These are phyloP conservation scores for Mya arenaria DNA, from an alignment of 1,140 invertebrate genomes.

Conservation along the genomic window DNA sequence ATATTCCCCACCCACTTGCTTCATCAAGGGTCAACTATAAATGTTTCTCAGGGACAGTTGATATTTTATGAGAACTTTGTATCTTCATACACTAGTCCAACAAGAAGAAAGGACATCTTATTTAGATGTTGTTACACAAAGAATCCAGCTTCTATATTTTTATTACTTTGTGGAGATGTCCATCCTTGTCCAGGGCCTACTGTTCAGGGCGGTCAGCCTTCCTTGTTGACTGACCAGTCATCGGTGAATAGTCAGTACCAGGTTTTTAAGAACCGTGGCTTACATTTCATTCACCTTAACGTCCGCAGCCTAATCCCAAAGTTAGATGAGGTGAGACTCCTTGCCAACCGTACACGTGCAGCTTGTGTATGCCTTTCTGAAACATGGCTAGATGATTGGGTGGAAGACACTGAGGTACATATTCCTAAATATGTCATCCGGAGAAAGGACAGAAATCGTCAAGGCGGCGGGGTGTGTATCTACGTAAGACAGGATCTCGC, in stretches of 20 bases:
- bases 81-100: too few relatives aligned
- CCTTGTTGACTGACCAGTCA: background rate
- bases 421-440: conserved; percentile 12
- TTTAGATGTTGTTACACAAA: too few relatives aligned
- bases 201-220: too few relatives aligned
- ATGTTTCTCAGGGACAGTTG: too few relatives aligned
- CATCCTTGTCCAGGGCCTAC: conserved; percentile 25
- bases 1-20: too few relatives aligned
- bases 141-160: too few relatives aligned
- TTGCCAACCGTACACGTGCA: background rate
- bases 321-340: background rate
- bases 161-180: conserved; percentile 17
- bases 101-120: too few relatives aligned
- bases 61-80: too few relatives aligned
- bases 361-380: conserved; percentile 1
- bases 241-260: background rate
- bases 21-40: too few relatives aligned
- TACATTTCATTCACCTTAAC: conserved; percentile 29
- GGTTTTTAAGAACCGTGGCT: background rate
- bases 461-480: conserved; percentile 2
- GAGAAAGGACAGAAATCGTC: background rate
- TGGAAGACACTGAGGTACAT: background rate
- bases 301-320: conserved; percentile 5
- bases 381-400: conserved; percentile 7
- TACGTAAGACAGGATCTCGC: background rate